Conservation (phyloP, 2,797 vertebrate genomes). For the Bradypodion pumilum region DNA sequence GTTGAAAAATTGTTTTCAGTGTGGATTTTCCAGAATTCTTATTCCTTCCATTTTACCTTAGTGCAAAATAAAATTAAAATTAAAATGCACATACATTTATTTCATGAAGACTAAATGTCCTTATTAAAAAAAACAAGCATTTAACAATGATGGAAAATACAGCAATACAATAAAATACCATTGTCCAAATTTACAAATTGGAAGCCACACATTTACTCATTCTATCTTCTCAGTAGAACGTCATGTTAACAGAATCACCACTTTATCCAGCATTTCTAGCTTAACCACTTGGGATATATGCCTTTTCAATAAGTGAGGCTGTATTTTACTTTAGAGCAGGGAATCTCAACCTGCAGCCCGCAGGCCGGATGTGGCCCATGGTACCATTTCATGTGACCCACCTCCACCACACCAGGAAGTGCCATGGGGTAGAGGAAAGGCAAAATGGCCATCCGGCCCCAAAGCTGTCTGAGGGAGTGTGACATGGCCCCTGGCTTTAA, state of each 20-base stretch:
- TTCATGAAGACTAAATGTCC: conserved; percentile 56
- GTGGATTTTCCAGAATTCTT: conserved; percentile 49
- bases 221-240: conserved; percentile 14
- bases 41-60: conserved; percentile 23
- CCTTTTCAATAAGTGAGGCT: not conserved
- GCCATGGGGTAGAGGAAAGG: no score
- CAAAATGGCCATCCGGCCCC: no score
- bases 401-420: no score
- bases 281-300: not conserved
- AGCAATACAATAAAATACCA: conserved; percentile 28
- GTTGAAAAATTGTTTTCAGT: conserved; percentile 39
- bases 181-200: conserved; percentile 24
- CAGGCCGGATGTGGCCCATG: no score
- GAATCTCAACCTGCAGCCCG: no score
- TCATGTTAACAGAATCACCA: not conserved
- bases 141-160: conserved; percentile 57
- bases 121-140: conserved; percentile 56
- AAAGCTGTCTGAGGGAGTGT: no score
- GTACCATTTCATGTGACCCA: no score
- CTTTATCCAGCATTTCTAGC: conserved; percentile 3
- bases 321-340: conserved; percentile 33
- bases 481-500: no score
- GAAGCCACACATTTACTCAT: conserved; percentile 7
- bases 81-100: conserved; percentile 52
- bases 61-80: conserved; percentile 48